Evolutionary conservation across 2,113 vertebrate species (phyloP).

Genomic region (Globicephala melas): DNA sequence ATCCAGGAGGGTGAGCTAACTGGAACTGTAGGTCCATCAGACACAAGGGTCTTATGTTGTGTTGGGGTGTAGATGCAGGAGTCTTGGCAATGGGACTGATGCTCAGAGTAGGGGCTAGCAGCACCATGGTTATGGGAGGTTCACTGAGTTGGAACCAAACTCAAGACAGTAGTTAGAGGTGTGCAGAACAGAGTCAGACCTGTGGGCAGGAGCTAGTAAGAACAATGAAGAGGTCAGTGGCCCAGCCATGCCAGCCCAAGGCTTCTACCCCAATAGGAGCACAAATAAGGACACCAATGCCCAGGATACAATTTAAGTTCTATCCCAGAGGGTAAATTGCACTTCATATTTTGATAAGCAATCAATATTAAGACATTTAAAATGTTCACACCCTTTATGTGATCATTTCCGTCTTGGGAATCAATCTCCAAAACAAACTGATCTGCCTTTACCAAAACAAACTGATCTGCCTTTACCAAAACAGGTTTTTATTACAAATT

Average conservation of each 20-base stretch:
- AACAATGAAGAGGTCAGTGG: not conserved
- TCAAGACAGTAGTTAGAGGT: not conserved
- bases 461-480: too few species aligned
- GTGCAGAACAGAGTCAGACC: not conserved
- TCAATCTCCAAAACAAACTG: not conserved
- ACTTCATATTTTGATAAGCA: not conserved
- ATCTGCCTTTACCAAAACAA: not conserved
- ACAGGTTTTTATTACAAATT: not conserved
- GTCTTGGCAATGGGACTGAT: not conserved
- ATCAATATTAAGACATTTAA: not conserved
- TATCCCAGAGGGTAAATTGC: not conserved
- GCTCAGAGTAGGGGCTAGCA: not conserved
- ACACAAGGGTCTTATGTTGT: not conserved
- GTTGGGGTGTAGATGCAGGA: not conserved
- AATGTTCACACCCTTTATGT: not conserved
- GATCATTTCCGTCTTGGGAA: not conserved
- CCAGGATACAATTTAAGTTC: not conserved
- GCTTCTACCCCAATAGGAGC: not conserved
- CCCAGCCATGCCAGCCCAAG: not conserved
- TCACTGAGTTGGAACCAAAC: not conserved
- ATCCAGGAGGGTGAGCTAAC: not conserved
- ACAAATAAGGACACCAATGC: not conserved
- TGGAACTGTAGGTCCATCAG: not conserved
- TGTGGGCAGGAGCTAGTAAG: not conserved
- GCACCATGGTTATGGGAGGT: not conserved